Percentiles rank a stretch among this genome's conserved stretches.
phyloP scores from a whole-genome alignment of 2,797 vertebrate genomes.

The Florisuga fusca region DNA sequence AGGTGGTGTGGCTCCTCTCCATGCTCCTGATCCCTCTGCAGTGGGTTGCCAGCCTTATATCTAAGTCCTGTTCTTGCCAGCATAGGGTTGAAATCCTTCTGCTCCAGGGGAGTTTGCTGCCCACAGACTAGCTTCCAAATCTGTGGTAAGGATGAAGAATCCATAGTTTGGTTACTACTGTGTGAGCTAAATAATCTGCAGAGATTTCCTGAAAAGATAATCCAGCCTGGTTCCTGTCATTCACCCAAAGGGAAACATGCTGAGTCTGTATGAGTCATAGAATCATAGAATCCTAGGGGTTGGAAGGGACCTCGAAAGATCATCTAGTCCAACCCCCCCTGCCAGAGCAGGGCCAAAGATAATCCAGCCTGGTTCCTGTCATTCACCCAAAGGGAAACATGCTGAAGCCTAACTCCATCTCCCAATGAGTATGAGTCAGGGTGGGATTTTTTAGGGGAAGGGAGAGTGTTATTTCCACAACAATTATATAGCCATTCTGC shows the following conservation, averaged over 20 bases:
- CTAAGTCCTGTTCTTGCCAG: neutral
- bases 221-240: neutral
- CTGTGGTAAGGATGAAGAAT: neutral
- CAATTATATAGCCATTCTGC: accelerated
- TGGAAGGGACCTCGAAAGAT: too few relatives aligned
- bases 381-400: neutral
- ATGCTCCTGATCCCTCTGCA: neutral
- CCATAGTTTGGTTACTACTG: neutral
- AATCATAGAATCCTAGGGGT: too few relatives aligned
- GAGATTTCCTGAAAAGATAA: neutral
- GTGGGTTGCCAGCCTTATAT: accelerated
- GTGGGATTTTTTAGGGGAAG: neutral
- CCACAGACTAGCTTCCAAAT: neutral
- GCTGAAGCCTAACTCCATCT: too few relatives aligned
- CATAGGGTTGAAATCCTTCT: neutral
- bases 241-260: neutral
- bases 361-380: neutral
- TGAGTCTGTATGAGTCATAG: neutral
- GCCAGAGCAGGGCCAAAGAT: too few relatives aligned
- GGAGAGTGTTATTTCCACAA: neutral
- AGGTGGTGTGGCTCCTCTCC: accelerated
- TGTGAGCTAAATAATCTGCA: neutral
- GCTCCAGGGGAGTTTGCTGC: neutral
- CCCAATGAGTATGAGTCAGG: neutral
- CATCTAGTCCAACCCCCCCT: too few relatives aligned